A percentile compares a stretch with the other conserved stretches of the same genome.
phyloP scores from a whole-genome alignment of 2,888 invertebrate genomes.

The Aporophyla lueneburgensis region DNA sequence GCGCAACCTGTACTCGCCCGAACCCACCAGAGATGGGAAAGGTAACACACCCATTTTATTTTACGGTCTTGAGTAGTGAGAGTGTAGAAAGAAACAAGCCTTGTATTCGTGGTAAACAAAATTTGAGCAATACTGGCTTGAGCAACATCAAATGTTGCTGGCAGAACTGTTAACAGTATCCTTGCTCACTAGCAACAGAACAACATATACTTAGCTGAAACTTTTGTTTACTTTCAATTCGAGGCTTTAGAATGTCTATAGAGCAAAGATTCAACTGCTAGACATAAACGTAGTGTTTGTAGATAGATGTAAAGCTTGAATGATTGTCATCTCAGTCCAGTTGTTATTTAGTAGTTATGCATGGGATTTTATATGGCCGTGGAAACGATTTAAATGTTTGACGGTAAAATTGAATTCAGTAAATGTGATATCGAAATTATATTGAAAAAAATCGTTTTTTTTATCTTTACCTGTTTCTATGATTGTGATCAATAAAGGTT shows the following conservation, averaged over 20 bases:
- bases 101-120: slow-evolving; percentile 9
- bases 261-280: neutral
- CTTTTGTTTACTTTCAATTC: slow-evolving; percentile 3
- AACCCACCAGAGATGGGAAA: slow-evolving; percentile 81
- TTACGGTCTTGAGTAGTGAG: slow-evolving; percentile 11
- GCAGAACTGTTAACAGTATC: neutral
- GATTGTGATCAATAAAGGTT: neutral
- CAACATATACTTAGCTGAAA: neutral
- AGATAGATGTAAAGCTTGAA: slow-evolving; percentile 13
- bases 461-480: neutral
- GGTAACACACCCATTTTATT: slow-evolving; percentile 72
- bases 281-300: slow-evolving; percentile 11
- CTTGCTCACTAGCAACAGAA: neutral
- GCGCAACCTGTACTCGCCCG: slow-evolving; percentile 93
- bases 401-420: neutral
- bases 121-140: neutral
- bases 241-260: slow-evolving; percentile 11
- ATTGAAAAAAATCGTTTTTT: neutral
- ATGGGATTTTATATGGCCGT: slow-evolving; percentile 9
- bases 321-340: neutral
- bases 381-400: neutral
- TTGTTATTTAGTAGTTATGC: slow-evolving; percentile 15
- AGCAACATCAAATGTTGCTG: neutral
- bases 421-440: neutral
- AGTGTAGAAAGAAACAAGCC: neutral